A percentile compares a stretch with the other conserved stretches of the same genome.
phyloP scores from a whole-genome alignment of 2,113 vertebrate species.

The Gadus macrocephalus region DNA sequence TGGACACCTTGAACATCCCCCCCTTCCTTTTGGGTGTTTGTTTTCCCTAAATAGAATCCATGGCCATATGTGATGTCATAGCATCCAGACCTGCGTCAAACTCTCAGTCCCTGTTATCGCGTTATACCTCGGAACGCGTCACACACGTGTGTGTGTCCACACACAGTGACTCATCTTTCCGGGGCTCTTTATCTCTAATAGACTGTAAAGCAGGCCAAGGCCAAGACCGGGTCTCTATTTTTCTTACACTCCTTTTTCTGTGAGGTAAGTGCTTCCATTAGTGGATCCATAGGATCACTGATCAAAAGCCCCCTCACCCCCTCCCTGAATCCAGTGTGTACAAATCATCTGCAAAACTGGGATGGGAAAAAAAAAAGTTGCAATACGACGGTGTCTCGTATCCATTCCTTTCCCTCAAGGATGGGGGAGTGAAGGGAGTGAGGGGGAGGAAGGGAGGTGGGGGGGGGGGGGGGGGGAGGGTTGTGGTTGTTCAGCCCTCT shows the following conservation, averaged over 20 bases:
- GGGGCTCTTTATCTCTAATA: conserved; percentile 5
- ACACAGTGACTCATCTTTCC: conserved; percentile 25
- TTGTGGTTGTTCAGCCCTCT: background rate
- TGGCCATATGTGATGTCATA: too few relatives aligned
- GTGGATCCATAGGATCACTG: conserved; percentile 1
- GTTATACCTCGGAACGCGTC: conserved; percentile 20
- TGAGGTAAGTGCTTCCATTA: conserved; percentile 15
- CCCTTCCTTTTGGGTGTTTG: too few relatives aligned
- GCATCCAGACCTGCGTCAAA: too few relatives aligned
- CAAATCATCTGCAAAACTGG: background rate
- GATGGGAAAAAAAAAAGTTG: background rate
- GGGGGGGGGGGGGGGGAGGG: too few relatives aligned
- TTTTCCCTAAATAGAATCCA: too few relatives aligned
- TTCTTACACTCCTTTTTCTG: conserved; percentile 23
- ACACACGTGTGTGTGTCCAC: conserved; percentile 41
- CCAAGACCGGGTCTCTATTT: background rate
- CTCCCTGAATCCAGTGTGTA: conserved; percentile 1
- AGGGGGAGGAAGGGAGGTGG: too few relatives aligned
- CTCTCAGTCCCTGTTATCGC: too few relatives aligned
- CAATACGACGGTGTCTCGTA: background rate
- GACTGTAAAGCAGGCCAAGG: background rate
- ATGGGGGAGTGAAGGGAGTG: too few relatives aligned
- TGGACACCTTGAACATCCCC: too few relatives aligned
- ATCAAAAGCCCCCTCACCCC: too few relatives aligned
- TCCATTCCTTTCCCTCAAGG: too few relatives aligned